Conservation (phyloP, 2,113 vertebrate genomes). For the Rhinolophus sinicus region DNA sequence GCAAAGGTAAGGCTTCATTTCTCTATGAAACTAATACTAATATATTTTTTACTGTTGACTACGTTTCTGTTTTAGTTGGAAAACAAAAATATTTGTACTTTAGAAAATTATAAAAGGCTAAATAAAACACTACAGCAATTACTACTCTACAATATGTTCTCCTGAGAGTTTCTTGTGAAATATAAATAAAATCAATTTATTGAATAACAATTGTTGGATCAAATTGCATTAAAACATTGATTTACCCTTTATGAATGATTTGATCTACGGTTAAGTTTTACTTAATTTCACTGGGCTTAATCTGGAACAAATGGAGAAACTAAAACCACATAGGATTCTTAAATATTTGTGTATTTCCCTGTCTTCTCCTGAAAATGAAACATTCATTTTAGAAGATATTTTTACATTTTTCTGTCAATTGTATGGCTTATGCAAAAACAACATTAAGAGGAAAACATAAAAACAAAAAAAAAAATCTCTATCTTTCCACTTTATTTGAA, state of each 20-base stretch:
- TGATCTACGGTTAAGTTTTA: slow-evolving; percentile 32
- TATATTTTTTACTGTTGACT: slow-evolving; percentile 27
- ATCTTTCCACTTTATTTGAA: background rate
- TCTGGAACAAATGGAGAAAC: background rate
- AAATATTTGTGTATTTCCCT: background rate
- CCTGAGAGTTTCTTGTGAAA: background rate
- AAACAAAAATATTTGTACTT: slow-evolving; percentile 43
- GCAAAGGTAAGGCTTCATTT: slow-evolving; percentile 29
- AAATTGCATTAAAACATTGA: background rate
- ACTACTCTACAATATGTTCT: background rate
- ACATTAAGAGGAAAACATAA: background rate
- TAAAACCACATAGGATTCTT: background rate
- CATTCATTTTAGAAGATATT: background rate
- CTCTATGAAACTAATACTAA: background rate
- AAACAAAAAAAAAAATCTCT: background rate
- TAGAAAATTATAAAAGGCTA: slow-evolving; percentile 34
- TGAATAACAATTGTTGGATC: background rate
- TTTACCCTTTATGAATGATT: background rate
- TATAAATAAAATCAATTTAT: background rate
- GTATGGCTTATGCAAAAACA: background rate
- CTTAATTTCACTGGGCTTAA: background rate
- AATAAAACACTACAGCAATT: background rate
- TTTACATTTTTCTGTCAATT: background rate
- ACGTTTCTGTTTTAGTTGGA: slow-evolving; percentile 33
- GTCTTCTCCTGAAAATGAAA: background rate